Percentiles rank a stretch among this genome's conserved stretches.
phyloP scores from a whole-genome alignment of 2,113 vertebrate species.

The Nipponia nippon region DNA sequence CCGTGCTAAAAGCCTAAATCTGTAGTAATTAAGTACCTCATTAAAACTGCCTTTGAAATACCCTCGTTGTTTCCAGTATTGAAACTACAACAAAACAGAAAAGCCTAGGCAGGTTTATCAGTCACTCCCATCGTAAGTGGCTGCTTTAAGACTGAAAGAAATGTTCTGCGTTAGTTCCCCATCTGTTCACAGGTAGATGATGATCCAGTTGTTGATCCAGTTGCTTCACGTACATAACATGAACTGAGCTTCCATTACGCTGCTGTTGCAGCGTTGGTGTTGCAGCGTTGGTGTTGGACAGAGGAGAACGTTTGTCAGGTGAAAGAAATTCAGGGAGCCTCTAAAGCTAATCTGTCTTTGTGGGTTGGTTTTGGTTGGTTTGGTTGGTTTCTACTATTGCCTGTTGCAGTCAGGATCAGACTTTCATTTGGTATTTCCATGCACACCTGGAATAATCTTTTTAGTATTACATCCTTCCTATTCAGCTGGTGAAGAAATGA shows the following conservation, averaged over 20 bases:
- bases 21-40: background rate
- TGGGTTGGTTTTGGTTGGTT: background rate
- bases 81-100: background rate
- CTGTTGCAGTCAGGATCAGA: background rate
- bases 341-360: background rate
- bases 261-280: background rate
- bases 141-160: background rate
- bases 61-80: background rate
- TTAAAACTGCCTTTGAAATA: background rate
- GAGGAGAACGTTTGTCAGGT: background rate
- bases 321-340: background rate
- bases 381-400: background rate
- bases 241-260: background rate
- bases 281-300: background rate
- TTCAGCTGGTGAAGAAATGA: background rate
- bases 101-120: background rate
- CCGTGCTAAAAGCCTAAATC: background rate
- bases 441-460: background rate
- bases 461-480: background rate
- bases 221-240: rapidly evolving
- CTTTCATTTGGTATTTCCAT: background rate
- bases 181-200: background rate
- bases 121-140: background rate
- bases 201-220: background rate
- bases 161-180: background rate